These are phyloP conservation scores for Odontocerum albicorne DNA, from an alignment of 2,888 invertebrate genomes.

Conservation along the genomic window DNA sequence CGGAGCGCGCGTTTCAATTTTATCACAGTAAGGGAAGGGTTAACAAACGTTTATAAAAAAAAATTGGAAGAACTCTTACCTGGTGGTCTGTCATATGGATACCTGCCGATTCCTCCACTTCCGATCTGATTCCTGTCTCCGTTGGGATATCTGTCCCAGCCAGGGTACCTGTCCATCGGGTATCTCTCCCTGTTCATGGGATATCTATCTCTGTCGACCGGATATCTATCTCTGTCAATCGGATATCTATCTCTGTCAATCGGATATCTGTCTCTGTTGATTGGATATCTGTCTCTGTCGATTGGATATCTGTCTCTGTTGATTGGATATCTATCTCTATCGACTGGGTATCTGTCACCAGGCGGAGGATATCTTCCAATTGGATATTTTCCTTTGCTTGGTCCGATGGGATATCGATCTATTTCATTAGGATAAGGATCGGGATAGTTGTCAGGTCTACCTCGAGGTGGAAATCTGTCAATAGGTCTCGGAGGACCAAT, in stretches of 20 bases:
- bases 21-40: too few species aligned
- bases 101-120: conserved; percentile 37
- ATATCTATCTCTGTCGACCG: conserved; percentile 47
- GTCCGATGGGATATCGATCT: conserved; percentile 42
- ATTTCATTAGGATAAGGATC: conserved; percentile 33
- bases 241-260: conserved; percentile 41
- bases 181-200: conserved; percentile 40
- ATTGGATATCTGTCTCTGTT: conserved; percentile 45
- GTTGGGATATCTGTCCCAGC: conserved; percentile 59
- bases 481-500: conserved; percentile 39
- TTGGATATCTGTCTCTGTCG: conserved; percentile 41
- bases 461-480: conserved; percentile 46
- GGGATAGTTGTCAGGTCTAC: conserved; percentile 31
- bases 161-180: conserved; percentile 51
- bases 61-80: conserved; percentile 29
- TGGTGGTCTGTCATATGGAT: conserved; percentile 35
- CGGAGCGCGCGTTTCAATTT: too few species aligned
- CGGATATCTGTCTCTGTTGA: conserved; percentile 38
- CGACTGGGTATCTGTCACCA: conserved; percentile 51
- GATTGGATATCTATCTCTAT: conserved; percentile 59
- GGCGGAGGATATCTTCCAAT: conserved; percentile 44
- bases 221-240: conserved; percentile 52
- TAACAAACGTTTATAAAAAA: neutral
- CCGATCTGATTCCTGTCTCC: conserved; percentile 42
- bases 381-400: conserved; percentile 44